phyloP scores from a whole-genome alignment of 53 echinoderm and acorn worm species.

The Pentamera pediparva region DNA sequence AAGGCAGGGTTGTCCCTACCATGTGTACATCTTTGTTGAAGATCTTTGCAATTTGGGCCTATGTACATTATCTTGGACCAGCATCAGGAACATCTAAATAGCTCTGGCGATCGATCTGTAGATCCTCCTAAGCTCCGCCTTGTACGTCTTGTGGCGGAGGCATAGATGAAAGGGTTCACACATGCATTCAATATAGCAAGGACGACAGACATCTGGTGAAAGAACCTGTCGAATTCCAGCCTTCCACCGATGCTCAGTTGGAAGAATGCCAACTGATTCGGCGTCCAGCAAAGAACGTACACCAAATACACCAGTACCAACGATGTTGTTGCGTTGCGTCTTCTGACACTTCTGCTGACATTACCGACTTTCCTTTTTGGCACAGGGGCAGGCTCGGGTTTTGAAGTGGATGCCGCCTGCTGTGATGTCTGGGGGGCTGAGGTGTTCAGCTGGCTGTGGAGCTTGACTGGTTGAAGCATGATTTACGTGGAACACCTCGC shows the following conservation, averaged over 20 bases:
- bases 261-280: constrained; percentile 64
- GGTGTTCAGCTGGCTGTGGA: too few species aligned
- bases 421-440: too few species aligned
- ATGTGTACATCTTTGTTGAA: too few species aligned
- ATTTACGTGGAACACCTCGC: too few species aligned
- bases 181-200: constrained; percentile 57
- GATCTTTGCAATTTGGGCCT: too few species aligned
- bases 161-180: constrained; percentile 67
- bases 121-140: background rate
- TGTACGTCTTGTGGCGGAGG: constrained; percentile 14
- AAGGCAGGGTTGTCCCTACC: too few species aligned
- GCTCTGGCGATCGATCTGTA: background rate
- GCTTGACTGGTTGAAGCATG: too few species aligned
- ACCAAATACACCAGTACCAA: constrained; percentile 48
- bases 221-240: constrained; percentile 33
- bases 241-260: constrained; percentile 56
- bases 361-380: too few species aligned
- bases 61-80: too few species aligned
- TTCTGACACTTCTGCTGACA: constrained; percentile 17
- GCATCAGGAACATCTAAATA: too few species aligned
- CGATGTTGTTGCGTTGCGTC: constrained; percentile 57
- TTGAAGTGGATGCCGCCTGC: too few species aligned
- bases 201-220: constrained; percentile 46
- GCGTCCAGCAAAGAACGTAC: constrained; percentile 81
- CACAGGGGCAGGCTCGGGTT: too few species aligned